Evolutionary conservation across 2,888 invertebrate species (phyloP), one percentile per base, ranked within the genome.

Genomic region (Napeogenes sylphis): DNA sequence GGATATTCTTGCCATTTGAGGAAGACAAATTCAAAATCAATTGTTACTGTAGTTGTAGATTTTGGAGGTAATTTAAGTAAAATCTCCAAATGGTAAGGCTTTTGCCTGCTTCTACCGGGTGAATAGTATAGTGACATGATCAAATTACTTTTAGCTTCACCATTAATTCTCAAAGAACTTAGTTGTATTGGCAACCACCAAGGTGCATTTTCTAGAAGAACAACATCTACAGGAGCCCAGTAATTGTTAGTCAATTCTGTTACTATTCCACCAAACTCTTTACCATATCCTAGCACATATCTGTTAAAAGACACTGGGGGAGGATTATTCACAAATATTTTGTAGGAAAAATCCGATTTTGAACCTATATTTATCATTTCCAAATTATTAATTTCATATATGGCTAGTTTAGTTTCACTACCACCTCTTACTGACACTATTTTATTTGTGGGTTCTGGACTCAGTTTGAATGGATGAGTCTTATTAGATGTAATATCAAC

Each of bases 1-100:
- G 99, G 99, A 87, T 99, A 99, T 83, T 99, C 99, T 75, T 98
- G 96, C 98, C 99, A 99, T 87, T 98, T 98, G 4, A 99, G 92
- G 79, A 99, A 97, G n/a, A 97, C 95, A 85, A 97, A 96, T 83
- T 98, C 98, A 87, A 99, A 97, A 77, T 98, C 95, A 69, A 98
- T 93, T 8, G 95, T 95, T 58, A 99, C 92, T 68, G 94, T 93
- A 0, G 96, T 96, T 5, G 94, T 93, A 0, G 97, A 95, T 69
- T 93, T 92, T 0, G 97, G 92, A 8, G 98, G 97, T 63, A 99
- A 83, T 68, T 91, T 92, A 54, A 99, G 86, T 2, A 95, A 92
- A 33, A 97, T 85, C 83, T 99, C 99, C 60, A 99, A 87, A 76
- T 97, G 96, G 79, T 98, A 96, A 0, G 98, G 95, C 61, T 94